Evolutionary conservation across 2,113 vertebrate genomes (phyloP).

Genomic region (Dolichallabes microphthalmus): DNA sequence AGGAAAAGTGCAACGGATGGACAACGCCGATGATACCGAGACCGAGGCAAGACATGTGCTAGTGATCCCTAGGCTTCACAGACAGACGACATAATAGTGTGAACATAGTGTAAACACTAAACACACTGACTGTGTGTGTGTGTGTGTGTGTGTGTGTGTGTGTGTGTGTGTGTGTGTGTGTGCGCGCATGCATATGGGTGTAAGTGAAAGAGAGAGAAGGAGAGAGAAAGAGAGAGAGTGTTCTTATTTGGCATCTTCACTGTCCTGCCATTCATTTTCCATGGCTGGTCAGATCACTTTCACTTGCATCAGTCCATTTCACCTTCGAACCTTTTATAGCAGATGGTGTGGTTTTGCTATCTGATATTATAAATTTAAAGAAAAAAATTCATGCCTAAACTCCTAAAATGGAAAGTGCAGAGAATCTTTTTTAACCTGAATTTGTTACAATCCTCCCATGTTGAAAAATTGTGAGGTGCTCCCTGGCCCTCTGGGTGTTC

Average conservation of each 20-base stretch:
- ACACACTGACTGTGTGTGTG: too few relatives aligned
- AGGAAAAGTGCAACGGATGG: too few relatives aligned
- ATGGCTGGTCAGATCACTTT: not conserved
- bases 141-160: too few relatives aligned
- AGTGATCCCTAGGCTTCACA: too few relatives aligned
- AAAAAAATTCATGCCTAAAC: not conserved
- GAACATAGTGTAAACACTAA: not conserved
- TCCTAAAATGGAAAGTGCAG: not conserved
- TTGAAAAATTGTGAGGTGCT: not conserved
- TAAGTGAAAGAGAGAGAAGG: not conserved
- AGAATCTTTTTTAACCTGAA: not conserved
- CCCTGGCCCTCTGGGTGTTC: not conserved
- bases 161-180: not conserved
- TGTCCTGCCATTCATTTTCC: not conserved
- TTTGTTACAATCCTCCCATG: not conserved
- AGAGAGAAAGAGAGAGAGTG: not conserved
- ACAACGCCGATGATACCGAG: too few relatives aligned
- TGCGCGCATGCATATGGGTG: not conserved
- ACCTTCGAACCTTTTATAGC: constrained; percentile 1
- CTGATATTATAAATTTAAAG: not conserved
- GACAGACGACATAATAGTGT: too few relatives aligned
- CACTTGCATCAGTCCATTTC: constrained; percentile 2
- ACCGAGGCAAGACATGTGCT: too few relatives aligned
- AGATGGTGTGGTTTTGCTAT: not conserved
- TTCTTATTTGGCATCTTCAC: not conserved